Evolutionary conservation across 2,797 vertebrate genomes (phyloP).

Genomic region (Silurus aristotelis): DNA sequence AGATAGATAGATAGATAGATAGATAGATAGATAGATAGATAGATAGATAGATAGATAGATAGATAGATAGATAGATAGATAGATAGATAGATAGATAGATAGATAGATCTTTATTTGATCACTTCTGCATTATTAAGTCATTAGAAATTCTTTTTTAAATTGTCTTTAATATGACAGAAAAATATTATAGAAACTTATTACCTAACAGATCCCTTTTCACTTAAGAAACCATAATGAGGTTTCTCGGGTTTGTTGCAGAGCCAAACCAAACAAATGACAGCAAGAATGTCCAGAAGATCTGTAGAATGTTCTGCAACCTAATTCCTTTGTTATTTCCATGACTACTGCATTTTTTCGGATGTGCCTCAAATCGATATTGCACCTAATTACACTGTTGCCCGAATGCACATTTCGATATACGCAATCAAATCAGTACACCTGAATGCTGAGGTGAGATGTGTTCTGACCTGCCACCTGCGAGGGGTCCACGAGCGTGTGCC

Average conservation of each 20-base stretch:
- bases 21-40: too few relatives aligned
- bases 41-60: too few relatives aligned
- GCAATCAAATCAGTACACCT: too few relatives aligned
- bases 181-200: not conserved
- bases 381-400: not conserved
- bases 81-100: too few relatives aligned
- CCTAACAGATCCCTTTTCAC: not conserved
- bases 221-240: not conserved
- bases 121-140: not conserved
- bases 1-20: too few relatives aligned
- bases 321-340: not conserved
- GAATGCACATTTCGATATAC: too few relatives aligned
- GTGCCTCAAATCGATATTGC: not conserved
- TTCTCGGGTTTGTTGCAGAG: not conserved
- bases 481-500: constrained; percentile 90
- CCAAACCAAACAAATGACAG: not conserved
- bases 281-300: not conserved
- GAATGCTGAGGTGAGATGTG: too few relatives aligned
- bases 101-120: too few relatives aligned
- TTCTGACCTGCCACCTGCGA: constrained; percentile 87
- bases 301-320: not conserved
- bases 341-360: not conserved
- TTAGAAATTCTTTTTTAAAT: not conserved
- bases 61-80: too few relatives aligned
- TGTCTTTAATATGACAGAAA: not conserved